Evolutionary conservation across 1,140 invertebrate species (phyloP), one percentile per base, ranked within the genome.

Genomic region (Drosophila bocki): DNA sequence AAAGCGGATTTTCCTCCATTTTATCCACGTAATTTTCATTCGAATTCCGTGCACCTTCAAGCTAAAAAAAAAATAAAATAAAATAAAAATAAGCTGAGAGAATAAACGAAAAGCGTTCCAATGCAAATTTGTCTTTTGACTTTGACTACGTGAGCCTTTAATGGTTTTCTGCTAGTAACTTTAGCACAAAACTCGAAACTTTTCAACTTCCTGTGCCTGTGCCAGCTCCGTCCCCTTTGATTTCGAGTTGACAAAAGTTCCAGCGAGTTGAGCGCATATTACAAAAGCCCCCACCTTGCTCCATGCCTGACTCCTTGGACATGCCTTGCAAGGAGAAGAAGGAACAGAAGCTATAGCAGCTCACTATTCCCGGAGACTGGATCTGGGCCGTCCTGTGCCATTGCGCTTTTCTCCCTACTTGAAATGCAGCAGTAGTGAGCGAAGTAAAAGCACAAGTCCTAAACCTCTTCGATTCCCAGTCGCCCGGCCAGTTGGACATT

Each of bases 101-200:
- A 64, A 63, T 54, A 22, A 54, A 54, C 69, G 54, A 58, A 65
- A 37, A 63, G 39, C 47, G 67, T 78, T 71, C 54, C 75, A 80
- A 77, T 86, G 83, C 83, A 86, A 88, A 87, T 87, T 88, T 84
- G 84, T 84, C 84, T 82, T 88, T 87, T 88, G 84, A 87, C 80
- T 88, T 88, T 80, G 72, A 77, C 77, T 84, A 87, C 84, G 84
- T 87, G 80, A 87, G 80, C 80, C 80, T 87, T 88, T 87, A 87
- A 87, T 87, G 84, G 84, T 76, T 80, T 79, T 88, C 76, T 83
- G 70, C 70, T 65, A 67, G 59, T 63, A 87, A 86, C 79, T 86
- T 86, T 74, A 69, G 60, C 35, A 44, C 41, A 78, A 78, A 78
- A 78, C 75, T 79, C 77, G 48, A 75, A 88, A 87, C 72, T 87